These are phyloP conservation scores for Sciaenops ocellatus DNA, from an alignment of 2,797 vertebrate species.

Conservation along the genomic window DNA sequence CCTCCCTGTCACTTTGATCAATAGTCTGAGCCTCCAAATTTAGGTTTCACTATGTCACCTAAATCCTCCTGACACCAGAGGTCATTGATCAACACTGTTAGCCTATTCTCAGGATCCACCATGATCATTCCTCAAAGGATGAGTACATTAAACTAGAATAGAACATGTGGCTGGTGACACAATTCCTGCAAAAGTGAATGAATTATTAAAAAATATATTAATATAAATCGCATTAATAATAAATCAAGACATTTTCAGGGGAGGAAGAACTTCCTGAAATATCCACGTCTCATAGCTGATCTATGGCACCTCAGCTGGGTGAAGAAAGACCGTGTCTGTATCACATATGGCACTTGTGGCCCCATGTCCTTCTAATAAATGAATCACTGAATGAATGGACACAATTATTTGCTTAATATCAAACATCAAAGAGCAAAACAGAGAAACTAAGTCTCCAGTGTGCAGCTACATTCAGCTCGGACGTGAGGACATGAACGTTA, in stretches of 20 bases:
- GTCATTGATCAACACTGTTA: conserved; percentile 69
- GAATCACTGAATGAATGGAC: conserved; percentile 22
- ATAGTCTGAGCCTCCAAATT: conserved; percentile 69
- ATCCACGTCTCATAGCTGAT: conserved; percentile 29
- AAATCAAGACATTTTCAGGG: conserved; percentile 44
- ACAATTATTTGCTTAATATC: conserved; percentile 8
- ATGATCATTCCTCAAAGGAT: conserved; percentile 57
- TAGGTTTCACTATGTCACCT: conserved; percentile 58
- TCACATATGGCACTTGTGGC: background rate
- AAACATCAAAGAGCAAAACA: background rate
- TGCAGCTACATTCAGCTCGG: background rate
- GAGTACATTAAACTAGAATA: conserved; percentile 66
- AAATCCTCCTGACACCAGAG: conserved; percentile 60
- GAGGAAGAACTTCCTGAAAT: conserved; percentile 43
- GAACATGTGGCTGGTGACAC: conserved; percentile 63
- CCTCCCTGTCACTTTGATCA: conserved; percentile 67
- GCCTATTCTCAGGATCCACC: conserved; percentile 49
- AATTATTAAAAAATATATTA: conserved; percentile 77
- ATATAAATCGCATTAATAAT: conserved; percentile 71
- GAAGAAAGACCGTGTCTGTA: conserved; percentile 11
- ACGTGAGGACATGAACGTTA: conserved; percentile 1
- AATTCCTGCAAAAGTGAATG: conserved; percentile 63
- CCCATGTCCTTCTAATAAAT: conserved; percentile 1
- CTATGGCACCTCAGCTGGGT: background rate
- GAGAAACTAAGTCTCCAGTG: background rate